A percentile compares a stretch with the other conserved stretches of the same genome.
phyloP scores from a whole-genome alignment of 2,888 invertebrate species.

The Girardia tigrina region DNA sequence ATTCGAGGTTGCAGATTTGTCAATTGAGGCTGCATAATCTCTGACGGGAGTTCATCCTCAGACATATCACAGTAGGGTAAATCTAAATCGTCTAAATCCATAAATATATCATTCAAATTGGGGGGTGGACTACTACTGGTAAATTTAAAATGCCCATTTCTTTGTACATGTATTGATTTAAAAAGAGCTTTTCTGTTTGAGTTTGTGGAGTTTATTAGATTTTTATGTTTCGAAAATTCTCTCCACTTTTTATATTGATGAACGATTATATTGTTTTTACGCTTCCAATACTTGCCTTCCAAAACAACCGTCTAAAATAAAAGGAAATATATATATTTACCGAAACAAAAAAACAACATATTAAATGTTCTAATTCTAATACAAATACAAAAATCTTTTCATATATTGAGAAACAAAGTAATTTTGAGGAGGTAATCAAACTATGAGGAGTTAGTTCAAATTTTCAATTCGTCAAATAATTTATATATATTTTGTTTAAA shows the following conservation, averaged over 20 bases:
- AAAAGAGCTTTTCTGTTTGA: constrained; percentile 6
- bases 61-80: constrained; percentile 31
- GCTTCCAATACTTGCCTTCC: constrained; percentile 99
- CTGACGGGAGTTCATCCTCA: constrained; percentile 54
- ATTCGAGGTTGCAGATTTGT: constrained; percentile 72
- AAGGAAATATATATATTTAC: too few species aligned
- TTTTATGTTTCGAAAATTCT: constrained; percentile 40
- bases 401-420: too few species aligned
- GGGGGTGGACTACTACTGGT: constrained; percentile 7
- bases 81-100: constrained; percentile 34
- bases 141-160: background rate
- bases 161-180: constrained; percentile 21
- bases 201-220: background rate
- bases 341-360: too few species aligned
- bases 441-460: too few species aligned
- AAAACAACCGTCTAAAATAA: constrained; percentile 70
- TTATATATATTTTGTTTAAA: too few species aligned
- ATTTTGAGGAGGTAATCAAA: too few species aligned
- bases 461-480: too few species aligned
- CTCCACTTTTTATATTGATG: constrained; percentile 99
- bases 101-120: constrained; percentile 28
- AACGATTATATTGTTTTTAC: constrained; percentile 82
- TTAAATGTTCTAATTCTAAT: too few species aligned
- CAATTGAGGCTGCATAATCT: constrained; percentile 93
- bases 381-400: too few species aligned